Evolutionary conservation across 1,140 invertebrate species (phyloP).

Genomic region (Drosophila orosa): DNA sequence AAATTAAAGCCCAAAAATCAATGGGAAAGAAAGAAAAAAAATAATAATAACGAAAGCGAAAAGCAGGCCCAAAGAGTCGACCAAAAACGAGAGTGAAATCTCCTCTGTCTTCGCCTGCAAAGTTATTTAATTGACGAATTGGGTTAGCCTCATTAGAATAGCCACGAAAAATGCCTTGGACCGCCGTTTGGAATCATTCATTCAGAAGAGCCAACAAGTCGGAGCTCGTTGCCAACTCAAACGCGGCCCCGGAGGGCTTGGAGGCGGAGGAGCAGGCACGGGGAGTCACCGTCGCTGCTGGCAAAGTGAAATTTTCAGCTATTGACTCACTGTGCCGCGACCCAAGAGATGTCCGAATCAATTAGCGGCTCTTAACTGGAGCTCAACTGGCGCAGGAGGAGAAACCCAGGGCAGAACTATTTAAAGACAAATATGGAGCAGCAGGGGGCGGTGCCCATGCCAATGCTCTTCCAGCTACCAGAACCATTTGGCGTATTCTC

Average conservation of each 20-base stretch:
- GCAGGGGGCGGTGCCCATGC: neutral
- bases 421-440: conserved; percentile 13
- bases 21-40: conserved; percentile 14
- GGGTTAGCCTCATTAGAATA: conserved; percentile 56
- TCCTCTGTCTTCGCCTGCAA: conserved; percentile 17
- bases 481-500: neutral
- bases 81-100: conserved; percentile 80
- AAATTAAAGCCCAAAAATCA: conserved; percentile 40
- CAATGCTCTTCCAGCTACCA: neutral
- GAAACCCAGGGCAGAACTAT: conserved; percentile 30
- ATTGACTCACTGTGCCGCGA: conserved; percentile 47
- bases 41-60: conserved; percentile 11
- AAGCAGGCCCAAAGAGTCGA: conserved; percentile 23
- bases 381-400: conserved; percentile 30
- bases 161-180: neutral
- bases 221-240: conserved; percentile 22
- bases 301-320: conserved; percentile 57
- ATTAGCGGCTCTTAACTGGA: conserved; percentile 61
- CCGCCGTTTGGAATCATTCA: conserved; percentile 14
- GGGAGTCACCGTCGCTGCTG: conserved; percentile 32
- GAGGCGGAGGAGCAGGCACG: neutral
- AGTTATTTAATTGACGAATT: conserved; percentile 74
- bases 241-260: neutral
- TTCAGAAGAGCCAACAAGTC: conserved; percentile 27
- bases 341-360: conserved; percentile 47